These are phyloP conservation scores for Malthinus seriepunctatus DNA, from an alignment of 2,888 invertebrate genomes.

Conservation along the genomic window DNA sequence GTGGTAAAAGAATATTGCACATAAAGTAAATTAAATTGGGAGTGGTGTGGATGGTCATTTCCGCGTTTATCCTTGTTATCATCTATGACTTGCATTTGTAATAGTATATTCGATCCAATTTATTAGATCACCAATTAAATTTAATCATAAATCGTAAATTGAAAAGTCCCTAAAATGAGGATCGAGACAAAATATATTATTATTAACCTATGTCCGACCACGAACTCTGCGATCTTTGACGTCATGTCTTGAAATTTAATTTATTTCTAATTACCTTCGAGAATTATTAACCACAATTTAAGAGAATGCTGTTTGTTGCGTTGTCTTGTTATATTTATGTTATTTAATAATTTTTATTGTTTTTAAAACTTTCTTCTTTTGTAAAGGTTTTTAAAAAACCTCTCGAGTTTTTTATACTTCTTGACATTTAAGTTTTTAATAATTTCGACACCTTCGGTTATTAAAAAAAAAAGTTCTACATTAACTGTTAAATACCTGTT, in stretches of 20 bases:
- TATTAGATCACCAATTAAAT: neutral
- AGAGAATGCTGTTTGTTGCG: no score
- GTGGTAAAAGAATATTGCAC: conserved; percentile 11
- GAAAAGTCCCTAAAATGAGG: no score
- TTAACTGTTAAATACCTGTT: no score
- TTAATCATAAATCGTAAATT: no score
- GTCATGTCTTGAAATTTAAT: conserved; percentile 16
- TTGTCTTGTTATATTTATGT: no score
- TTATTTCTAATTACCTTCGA: conserved; percentile 18
- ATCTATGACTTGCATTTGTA: neutral
- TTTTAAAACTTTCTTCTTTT: conserved; percentile 2
- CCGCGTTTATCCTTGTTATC: neutral
- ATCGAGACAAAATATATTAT: conserved; percentile 12
- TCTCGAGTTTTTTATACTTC: neutral
- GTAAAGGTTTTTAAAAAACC: neutral
- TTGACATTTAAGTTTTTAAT: neutral
- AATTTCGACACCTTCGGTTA: no score
- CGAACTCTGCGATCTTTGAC: conserved; percentile 20
- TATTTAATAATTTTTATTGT: neutral
- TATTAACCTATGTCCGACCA: conserved; percentile 20
- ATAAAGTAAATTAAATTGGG: conserved; percentile 14
- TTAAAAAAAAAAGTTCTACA: no score
- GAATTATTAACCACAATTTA: neutral
- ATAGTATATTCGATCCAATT: neutral
- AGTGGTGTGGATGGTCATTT: conserved; percentile 5